Percentiles rank a stretch among this genome's conserved stretches.
phyloP scores from a whole-genome alignment of 2,113 vertebrate species.

The Chaetura pelagica region DNA sequence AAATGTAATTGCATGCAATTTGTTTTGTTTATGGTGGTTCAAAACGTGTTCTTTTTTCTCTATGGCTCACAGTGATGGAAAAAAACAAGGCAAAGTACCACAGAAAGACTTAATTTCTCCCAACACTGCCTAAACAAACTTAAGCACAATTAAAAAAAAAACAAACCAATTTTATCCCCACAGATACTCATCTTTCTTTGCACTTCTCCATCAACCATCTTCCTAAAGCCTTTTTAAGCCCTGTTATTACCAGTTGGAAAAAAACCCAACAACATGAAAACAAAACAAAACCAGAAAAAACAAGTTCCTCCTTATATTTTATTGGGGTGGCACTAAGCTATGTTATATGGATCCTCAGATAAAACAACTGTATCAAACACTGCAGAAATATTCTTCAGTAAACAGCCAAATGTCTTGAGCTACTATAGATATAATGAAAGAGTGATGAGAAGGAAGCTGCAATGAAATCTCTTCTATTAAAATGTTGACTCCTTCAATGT shows the following conservation, averaged over 20 bases:
- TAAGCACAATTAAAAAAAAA: neutral
- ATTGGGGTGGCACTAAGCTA: conserved; percentile 11
- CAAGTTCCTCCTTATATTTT: neutral
- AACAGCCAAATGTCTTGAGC: conserved; percentile 14
- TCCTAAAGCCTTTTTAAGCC: neutral
- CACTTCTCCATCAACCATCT: neutral
- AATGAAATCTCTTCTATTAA: conserved; percentile 52
- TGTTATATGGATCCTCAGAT: neutral
- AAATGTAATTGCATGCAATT: neutral
- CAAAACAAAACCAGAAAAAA: no score
- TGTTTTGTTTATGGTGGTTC: neutral
- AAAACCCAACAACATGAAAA: no score
- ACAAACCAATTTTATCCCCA: neutral
- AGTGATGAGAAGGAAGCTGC: conserved; percentile 48
- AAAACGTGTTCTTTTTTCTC: neutral
- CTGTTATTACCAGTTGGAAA: neutral
- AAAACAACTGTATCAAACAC: conserved; percentile 24
- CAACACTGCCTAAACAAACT: neutral
- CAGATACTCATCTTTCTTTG: neutral
- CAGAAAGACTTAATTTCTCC: neutral
- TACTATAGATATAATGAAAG: conserved; percentile 64
- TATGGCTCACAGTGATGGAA: neutral
- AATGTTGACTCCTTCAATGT: conserved; percentile 55
- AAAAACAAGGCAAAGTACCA: neutral
- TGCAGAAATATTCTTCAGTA: conserved; percentile 46